Evolutionary conservation across 2,797 vertebrate species (phyloP).

Genomic region (Amazonetta brasiliensis): DNA sequence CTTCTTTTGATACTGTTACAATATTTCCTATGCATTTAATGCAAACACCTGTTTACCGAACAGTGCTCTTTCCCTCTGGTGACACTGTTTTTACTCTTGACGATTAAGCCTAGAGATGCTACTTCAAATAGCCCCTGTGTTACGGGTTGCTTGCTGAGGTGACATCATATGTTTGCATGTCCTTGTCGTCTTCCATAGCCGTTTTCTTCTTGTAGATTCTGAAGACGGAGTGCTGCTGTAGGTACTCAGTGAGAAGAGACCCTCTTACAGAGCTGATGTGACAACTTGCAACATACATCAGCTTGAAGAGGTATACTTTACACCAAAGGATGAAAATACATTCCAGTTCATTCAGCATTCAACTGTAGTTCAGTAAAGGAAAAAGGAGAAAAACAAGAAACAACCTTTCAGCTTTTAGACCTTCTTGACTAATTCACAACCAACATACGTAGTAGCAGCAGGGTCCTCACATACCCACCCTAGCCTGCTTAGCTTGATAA

Average conservation of each 20-base stretch:
- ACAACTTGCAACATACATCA: neutral
- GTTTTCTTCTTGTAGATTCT: neutral
- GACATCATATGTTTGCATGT: neutral
- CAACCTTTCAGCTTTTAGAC: neutral
- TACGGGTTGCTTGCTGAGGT: neutral
- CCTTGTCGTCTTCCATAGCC: neutral
- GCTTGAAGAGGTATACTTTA: neutral
- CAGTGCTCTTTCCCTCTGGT: neutral
- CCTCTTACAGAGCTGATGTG: neutral
- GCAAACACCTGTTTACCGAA: accelerated
- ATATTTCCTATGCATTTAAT: neutral
- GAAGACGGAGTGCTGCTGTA: neutral
- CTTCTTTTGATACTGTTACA: neutral
- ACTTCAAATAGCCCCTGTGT: neutral
- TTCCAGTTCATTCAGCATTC: neutral
- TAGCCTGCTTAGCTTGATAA: neutral
- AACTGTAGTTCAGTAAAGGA: neutral
- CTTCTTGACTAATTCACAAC: accelerated
- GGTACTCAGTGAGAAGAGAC: neutral
- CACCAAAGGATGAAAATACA: neutral
- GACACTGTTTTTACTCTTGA: too few species aligned
- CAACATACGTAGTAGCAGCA: neutral
- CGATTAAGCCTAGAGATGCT: neutral
- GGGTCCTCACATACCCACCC: too few species aligned
- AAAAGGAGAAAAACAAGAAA: neutral